phyloP scores from a whole-genome alignment of 2,888 invertebrate species.

The Caenorhabditis becei region DNA sequence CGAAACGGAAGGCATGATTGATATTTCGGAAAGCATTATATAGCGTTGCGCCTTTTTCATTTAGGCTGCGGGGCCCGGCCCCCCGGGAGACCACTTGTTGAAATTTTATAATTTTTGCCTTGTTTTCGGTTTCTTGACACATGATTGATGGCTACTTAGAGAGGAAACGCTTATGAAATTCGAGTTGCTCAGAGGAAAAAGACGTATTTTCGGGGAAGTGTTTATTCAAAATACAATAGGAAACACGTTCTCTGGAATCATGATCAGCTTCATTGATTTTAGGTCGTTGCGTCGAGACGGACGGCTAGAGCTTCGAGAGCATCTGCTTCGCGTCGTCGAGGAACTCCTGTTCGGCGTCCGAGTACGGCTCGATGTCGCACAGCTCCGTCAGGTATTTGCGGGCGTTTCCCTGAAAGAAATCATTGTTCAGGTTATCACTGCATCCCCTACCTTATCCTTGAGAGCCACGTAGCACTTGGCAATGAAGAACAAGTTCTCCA shows the following conservation, averaged over 20 bases:
- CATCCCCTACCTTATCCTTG: conserved; percentile 75
- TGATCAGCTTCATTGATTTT: no score
- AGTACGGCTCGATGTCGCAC: conserved; percentile 56
- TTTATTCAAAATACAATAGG: no score
- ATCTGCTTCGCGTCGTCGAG: conserved; percentile 65
- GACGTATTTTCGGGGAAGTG: background rate
- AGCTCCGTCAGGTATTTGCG: conserved; percentile 68
- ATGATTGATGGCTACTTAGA: conserved; percentile 56
- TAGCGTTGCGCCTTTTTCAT: conserved; percentile 44
- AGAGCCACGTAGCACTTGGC: conserved; percentile 80
- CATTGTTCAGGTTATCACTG: background rate
- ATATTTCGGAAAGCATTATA: conserved; percentile 64
- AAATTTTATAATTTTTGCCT: conserved; percentile 53
- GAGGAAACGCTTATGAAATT: conserved; percentile 42
- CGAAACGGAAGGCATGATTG: conserved; percentile 48
- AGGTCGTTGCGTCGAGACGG: no score
- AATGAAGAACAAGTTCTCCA: conserved; percentile 83
- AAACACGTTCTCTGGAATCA: no score
- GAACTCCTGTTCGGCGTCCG: conserved; percentile 66
- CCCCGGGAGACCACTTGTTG: conserved; percentile 38
- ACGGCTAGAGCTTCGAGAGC: conserved; percentile 67
- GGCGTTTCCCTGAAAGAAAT: conserved; percentile 65
- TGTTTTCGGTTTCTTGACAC: conserved; percentile 56
- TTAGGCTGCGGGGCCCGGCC: conserved; percentile 29
- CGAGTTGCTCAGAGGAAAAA: conserved; percentile 24